Evolutionary conservation across 2,888 invertebrate genomes (phyloP).

Genomic region (Hirtodrosophila histrioides): DNA sequence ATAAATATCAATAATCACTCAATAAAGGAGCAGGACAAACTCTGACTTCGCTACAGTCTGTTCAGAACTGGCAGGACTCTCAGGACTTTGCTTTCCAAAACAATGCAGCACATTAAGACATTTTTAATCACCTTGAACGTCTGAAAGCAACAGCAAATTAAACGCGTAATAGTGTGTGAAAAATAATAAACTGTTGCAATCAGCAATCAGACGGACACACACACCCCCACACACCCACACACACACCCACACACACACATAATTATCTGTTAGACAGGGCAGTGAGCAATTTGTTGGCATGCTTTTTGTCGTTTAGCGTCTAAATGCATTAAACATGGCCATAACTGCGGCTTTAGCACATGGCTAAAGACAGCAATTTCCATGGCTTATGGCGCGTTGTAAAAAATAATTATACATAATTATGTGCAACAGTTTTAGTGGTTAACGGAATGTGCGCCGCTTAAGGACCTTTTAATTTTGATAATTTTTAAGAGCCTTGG

Average conservation of each 20-base stretch:
- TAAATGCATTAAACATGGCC: slow-evolving; percentile 26
- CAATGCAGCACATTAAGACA: slow-evolving; percentile 43
- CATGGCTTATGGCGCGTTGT: slow-evolving; percentile 36
- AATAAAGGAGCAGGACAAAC: slow-evolving; percentile 42
- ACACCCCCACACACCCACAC: slow-evolving; percentile 3
- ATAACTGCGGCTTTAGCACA: slow-evolving; percentile 32
- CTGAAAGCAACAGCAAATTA: slow-evolving; percentile 48
- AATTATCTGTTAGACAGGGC: slow-evolving; percentile 14
- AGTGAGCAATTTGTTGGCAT: slow-evolving; percentile 14
- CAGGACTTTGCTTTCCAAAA: slow-evolving; percentile 33
- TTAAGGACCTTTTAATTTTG: not conserved
- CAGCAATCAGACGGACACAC: slow-evolving; percentile 35
- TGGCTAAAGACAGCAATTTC: slow-evolving; percentile 45
- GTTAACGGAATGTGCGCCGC: not conserved
- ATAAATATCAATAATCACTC: slow-evolving; percentile 72
- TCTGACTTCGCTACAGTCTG: too few relatives aligned
- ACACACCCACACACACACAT: slow-evolving; percentile 3
- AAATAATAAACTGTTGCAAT: slow-evolving; percentile 56
- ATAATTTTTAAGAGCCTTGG: slow-evolving; percentile 1
- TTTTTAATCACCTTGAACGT: slow-evolving; percentile 56
- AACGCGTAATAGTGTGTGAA: slow-evolving; percentile 48
- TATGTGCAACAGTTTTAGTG: slow-evolving; percentile 33
- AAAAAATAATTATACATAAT: slow-evolving; percentile 52
- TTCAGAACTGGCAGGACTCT: not conserved
- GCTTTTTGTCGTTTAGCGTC: not conserved